These are phyloP conservation scores for Scrobipalpa costella DNA, from an alignment of 2,888 invertebrate species.

Conservation along the genomic window DNA sequence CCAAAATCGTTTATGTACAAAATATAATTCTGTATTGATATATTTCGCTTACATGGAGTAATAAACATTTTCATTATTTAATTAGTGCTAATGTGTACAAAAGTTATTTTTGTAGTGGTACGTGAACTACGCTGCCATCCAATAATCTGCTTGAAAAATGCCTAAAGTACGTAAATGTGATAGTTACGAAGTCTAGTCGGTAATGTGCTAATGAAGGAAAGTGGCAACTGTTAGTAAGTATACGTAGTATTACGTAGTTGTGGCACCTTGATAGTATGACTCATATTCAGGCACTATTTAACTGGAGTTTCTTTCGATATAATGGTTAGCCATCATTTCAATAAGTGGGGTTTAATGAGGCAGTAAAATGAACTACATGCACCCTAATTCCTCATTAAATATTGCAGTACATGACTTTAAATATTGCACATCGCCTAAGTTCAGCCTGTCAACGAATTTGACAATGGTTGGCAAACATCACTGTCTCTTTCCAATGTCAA, in stretches of 20 bases:
- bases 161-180: too few species aligned
- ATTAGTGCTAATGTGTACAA: not conserved
- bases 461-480: too few species aligned
- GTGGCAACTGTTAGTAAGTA: not conserved
- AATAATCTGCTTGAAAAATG: too few species aligned
- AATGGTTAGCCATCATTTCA: too few species aligned
- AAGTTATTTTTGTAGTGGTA: not conserved
- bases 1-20: constrained; percentile 6
- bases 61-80: not conserved
- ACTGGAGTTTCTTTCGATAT: not conserved
- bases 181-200: not conserved
- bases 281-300: not conserved
- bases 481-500: too few species aligned
- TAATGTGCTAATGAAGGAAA: not conserved
- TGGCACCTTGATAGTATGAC: not conserved
- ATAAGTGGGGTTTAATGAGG: too few species aligned
- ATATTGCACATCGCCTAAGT: too few species aligned
- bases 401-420: too few species aligned
- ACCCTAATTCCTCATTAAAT: too few species aligned
- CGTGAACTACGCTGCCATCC: not conserved
- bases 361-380: too few species aligned
- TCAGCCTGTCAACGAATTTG: too few species aligned
- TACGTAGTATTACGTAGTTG: too few species aligned
- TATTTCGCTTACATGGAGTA: not conserved
- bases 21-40: constrained; percentile 1